Conservation (phyloP, 2,113 vertebrate species). For the Brachyhypopomus gauderio region DNA sequence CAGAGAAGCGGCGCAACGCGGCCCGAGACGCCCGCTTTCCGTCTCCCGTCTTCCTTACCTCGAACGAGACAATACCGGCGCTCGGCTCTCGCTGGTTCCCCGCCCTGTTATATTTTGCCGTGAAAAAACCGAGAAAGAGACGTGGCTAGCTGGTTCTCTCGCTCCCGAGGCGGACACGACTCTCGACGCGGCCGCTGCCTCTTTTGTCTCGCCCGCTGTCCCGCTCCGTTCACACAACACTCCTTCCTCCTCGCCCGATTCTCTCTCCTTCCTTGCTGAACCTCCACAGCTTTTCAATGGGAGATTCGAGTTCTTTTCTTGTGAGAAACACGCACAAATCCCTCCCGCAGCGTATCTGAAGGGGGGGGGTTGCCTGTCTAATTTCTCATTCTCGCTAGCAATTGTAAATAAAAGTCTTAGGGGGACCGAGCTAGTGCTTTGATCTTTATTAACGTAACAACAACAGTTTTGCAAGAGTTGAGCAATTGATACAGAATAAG, state of each 20-base stretch:
- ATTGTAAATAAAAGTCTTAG: not conserved
- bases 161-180: conserved; percentile 71
- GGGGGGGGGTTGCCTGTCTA: conserved; percentile 21
- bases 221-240: conserved; percentile 73
- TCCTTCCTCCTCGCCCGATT: conserved; percentile 68
- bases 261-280: conserved; percentile 63
- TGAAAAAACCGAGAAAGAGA: conserved; percentile 34
- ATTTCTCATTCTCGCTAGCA: conserved; percentile 9
- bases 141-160: conserved; percentile 49
- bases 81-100: conserved; percentile 35
- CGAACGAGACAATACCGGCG: conserved; percentile 42
- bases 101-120: conserved; percentile 45
- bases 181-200: conserved; percentile 72
- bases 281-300: conserved; percentile 69
- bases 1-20: conserved; percentile 39
- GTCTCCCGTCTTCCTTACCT: conserved; percentile 59
- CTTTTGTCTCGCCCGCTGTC: conserved; percentile 76
- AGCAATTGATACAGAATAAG: not conserved
- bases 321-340: conserved; percentile 53
- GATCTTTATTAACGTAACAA: no score
- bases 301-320: conserved; percentile 72
- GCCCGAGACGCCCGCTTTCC: conserved; percentile 51
- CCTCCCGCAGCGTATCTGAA: conserved; percentile 42
- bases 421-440: no score
- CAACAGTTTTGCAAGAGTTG: no score